Conservation (phyloP, 2,113 vertebrate genomes). For the Takifugu flavidus region DNA sequence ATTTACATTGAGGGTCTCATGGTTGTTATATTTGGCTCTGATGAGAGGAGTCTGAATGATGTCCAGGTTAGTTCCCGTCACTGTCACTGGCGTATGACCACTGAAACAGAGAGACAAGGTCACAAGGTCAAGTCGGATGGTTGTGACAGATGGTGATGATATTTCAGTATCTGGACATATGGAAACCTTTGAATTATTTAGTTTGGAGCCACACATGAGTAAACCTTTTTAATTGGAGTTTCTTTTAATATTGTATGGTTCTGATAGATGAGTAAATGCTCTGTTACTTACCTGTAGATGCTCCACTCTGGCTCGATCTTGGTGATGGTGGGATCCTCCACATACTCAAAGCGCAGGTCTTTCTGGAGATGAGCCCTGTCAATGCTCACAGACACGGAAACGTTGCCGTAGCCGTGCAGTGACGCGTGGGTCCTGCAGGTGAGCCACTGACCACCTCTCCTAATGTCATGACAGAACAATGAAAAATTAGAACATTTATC, state of each 20-base stretch:
- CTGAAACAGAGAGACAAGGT: slow-evolving; percentile 59
- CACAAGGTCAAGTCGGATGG: not conserved
- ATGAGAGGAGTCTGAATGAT: slow-evolving; percentile 96
- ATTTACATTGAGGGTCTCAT: slow-evolving; percentile 93
- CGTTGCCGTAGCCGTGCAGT: slow-evolving; percentile 80
- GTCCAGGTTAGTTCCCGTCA: slow-evolving; percentile 94
- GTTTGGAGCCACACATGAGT: not conserved
- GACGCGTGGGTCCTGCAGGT: slow-evolving; percentile 89
- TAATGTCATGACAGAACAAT: slow-evolving; percentile 46
- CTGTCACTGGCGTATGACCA: slow-evolving; percentile 90
- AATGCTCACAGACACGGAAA: slow-evolving; percentile 87
- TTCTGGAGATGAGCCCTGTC: slow-evolving; percentile 89
- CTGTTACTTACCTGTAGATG: slow-evolving; percentile 84
- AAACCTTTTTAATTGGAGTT: not conserved
- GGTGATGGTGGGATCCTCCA: slow-evolving; percentile 91
- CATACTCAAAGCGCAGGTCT: slow-evolving; percentile 90
- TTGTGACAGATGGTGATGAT: slow-evolving; percentile 15
- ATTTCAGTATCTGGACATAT: not conserved
- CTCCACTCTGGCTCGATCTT: slow-evolving; percentile 97
- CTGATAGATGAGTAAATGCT: not conserved
- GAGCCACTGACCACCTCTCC: slow-evolving; percentile 86
- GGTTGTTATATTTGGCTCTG: slow-evolving; percentile 89
- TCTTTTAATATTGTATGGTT: not conserved
- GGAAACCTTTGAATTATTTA: not conserved
- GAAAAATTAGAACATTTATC: not conserved